phyloP scores from a whole-genome alignment of 2,888 invertebrate species.

The Lathronympha strigana region DNA sequence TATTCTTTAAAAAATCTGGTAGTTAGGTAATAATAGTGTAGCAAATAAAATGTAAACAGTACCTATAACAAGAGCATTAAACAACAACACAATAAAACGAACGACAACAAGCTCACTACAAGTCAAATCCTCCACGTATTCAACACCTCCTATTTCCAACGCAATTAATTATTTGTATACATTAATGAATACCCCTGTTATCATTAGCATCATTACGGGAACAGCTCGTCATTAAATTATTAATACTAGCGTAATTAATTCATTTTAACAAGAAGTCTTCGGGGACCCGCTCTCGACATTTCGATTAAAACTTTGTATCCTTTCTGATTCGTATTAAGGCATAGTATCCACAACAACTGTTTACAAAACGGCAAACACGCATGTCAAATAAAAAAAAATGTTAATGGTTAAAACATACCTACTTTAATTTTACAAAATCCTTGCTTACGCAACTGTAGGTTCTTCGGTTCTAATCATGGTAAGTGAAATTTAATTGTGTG shows the following conservation, averaged over 20 bases:
- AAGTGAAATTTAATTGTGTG: too few species aligned
- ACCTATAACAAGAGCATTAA: too few species aligned
- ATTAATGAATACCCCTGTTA: conserved; percentile 43
- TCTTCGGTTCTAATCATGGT: too few species aligned
- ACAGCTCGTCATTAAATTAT: conserved; percentile 60
- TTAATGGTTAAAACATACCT: too few species aligned
- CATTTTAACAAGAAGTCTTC: conserved; percentile 57
- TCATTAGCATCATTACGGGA: conserved; percentile 48
- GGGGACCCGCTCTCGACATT: conserved; percentile 54
- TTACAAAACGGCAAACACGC: too few species aligned
- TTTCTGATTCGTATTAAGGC: conserved; percentile 45
- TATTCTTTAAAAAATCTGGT: too few species aligned
- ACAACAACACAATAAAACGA: background rate
- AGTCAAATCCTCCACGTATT: background rate
- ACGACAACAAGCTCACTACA: too few species aligned
- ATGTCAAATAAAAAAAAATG: too few species aligned
- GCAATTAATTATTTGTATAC: conserved; percentile 26
- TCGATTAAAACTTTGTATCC: conserved; percentile 64
- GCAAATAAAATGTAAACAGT: too few species aligned
- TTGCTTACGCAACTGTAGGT: too few species aligned
- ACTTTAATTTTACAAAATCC: too few species aligned
- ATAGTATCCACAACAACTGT: background rate
- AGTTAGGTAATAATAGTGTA: too few species aligned
- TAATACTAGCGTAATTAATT: conserved; percentile 62
- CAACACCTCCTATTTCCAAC: background rate